phyloP scores from a whole-genome alignment of 2,888 invertebrate genomes.

The Drosophila algonquin region DNA sequence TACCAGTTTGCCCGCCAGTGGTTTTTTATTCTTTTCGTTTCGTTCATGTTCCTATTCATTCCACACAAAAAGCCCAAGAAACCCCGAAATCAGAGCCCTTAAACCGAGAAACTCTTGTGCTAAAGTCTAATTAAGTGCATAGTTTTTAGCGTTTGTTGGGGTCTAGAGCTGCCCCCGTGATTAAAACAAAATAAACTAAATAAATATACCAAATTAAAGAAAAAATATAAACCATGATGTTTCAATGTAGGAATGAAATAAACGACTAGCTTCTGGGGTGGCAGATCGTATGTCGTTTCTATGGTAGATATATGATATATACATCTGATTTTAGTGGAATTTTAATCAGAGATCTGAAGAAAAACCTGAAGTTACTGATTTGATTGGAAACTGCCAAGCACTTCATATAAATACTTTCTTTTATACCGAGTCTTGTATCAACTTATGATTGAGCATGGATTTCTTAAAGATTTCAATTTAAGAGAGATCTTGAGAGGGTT shows the following conservation, averaged over 20 bases:
- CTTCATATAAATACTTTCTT: too few relatives aligned
- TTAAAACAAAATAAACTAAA: conserved; percentile 30
- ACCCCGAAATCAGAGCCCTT: conserved; percentile 1
- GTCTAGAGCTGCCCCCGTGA: conserved; percentile 35
- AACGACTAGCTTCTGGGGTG: not conserved
- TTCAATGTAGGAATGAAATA: conserved; percentile 24
- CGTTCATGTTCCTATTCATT: conserved; percentile 49
- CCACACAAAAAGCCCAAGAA: conserved; percentile 29
- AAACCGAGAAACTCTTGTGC: conserved; percentile 33
- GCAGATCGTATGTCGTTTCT: too few relatives aligned
- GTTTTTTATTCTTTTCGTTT: conserved; percentile 27
- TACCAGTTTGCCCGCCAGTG: conserved; percentile 13
- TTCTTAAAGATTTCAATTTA: not conserved
- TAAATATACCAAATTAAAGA: conserved; percentile 31
- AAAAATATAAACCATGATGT: conserved; percentile 19
- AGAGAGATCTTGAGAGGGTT: not conserved
- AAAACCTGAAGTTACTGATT: too few relatives aligned
- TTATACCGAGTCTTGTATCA: too few relatives aligned
- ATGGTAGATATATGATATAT: too few relatives aligned
- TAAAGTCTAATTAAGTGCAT: conserved; percentile 59
- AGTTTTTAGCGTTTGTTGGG: conserved; percentile 45
- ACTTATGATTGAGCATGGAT: not conserved
- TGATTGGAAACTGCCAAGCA: too few relatives aligned
- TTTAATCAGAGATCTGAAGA: too few relatives aligned
- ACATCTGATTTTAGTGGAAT: too few relatives aligned